Conservation (phyloP, 2,888 invertebrate genomes). For the Ischnura elegans region DNA sequence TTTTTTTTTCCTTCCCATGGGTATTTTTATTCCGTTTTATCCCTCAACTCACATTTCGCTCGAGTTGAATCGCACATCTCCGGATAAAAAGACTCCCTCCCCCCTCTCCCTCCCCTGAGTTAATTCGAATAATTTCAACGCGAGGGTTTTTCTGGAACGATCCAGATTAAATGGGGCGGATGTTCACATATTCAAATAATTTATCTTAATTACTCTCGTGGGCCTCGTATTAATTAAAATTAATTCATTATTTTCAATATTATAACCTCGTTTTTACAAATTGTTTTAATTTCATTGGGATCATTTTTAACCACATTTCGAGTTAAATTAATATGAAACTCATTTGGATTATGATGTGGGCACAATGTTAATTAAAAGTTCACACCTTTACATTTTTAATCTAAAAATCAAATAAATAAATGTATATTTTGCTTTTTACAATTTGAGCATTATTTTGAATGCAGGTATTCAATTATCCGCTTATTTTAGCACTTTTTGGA, state of each 20-base stretch:
- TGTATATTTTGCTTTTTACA: no score
- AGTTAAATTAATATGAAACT: not conserved
- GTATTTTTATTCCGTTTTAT: constrained; percentile 2
- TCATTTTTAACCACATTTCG: not conserved
- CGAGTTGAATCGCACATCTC: not conserved
- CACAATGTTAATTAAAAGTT: not conserved
- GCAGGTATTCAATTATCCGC: no score
- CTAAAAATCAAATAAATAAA: not conserved
- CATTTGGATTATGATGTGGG: not conserved
- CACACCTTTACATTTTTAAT: not conserved
- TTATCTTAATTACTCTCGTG: constrained; percentile 14
- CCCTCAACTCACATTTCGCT: not conserved
- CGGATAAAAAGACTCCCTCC: not conserved
- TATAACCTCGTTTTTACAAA: not conserved
- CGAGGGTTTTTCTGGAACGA: not conserved
- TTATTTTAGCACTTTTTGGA: no score
- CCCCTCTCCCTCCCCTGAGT: not conserved
- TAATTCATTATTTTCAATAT: not conserved
- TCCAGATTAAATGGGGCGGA: not conserved
- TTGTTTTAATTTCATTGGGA: not conserved
- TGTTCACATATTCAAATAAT: not conserved
- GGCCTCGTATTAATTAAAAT: not conserved
- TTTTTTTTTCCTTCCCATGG: not conserved
- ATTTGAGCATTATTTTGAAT: no score
- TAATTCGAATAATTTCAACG: constrained; percentile 17